These are phyloP conservation scores for Drosophila phalerata DNA, from an alignment of 2,888 invertebrate genomes.

Conservation along the genomic window DNA sequence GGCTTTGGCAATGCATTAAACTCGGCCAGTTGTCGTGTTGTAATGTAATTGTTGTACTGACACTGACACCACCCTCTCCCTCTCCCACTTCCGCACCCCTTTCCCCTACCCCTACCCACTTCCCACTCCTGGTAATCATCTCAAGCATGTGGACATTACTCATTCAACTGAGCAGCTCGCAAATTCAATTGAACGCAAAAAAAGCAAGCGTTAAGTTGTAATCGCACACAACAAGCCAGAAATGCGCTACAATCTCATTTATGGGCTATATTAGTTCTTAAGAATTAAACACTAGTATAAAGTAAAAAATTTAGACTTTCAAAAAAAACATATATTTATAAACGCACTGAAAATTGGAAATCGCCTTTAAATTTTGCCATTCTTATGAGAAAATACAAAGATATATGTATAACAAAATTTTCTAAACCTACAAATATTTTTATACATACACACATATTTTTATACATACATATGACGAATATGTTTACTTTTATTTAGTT, in stretches of 20 bases:
- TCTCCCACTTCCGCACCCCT: neutral
- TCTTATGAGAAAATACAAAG: too few species aligned
- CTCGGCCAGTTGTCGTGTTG: constrained; percentile 24
- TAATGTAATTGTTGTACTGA: constrained; percentile 53
- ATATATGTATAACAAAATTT: too few species aligned
- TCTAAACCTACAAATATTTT: too few species aligned
- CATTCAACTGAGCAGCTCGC: constrained; percentile 60
- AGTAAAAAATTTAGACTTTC: too few species aligned
- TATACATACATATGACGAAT: too few species aligned
- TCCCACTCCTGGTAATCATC: constrained; percentile 43
- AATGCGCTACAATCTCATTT: constrained; percentile 33
- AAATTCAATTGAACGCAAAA: constrained; percentile 62
- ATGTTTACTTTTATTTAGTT: too few species aligned
- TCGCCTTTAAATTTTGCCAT: too few species aligned
- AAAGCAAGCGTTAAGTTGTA: constrained; percentile 28
- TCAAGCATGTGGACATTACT: constrained; percentile 59
- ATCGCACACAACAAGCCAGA: constrained; percentile 24
- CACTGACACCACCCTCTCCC: constrained; percentile 55
- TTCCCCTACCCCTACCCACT: neutral
- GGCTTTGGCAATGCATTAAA: constrained; percentile 39
- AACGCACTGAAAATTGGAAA: too few species aligned
- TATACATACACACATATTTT: too few species aligned
- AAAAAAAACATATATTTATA: too few species aligned
- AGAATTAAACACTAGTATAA: neutral
- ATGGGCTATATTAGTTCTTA: constrained; percentile 23